Conservation (phyloP, 2,797 vertebrate genomes). For the Dromococcyx pavoninus region DNA sequence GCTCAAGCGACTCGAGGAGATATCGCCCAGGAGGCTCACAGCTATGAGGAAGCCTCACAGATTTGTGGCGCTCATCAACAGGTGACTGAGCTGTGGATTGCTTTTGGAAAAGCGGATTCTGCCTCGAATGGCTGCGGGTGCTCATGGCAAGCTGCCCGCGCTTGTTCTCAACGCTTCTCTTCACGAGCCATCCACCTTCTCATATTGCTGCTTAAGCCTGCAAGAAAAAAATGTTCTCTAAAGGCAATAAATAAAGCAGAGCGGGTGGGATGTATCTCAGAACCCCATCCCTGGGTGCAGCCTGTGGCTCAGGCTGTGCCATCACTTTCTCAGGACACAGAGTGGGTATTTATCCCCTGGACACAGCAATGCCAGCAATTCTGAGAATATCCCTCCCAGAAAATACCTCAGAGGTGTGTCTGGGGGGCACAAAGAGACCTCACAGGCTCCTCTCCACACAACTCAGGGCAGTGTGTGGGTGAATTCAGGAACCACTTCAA, state of each 20-base stretch:
- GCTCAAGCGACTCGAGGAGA: background rate
- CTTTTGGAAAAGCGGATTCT: background rate
- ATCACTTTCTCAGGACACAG: accelerated
- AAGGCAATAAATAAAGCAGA: background rate
- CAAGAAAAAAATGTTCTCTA: background rate
- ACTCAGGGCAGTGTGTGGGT: accelerated
- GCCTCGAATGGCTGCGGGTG: accelerated
- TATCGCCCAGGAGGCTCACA: accelerated
- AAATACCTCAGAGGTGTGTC: too few species aligned
- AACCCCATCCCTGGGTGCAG: background rate
- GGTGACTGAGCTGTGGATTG: background rate
- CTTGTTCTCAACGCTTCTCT: accelerated
- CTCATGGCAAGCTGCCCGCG: accelerated
- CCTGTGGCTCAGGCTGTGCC: background rate
- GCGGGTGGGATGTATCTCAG: background rate
- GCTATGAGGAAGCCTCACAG: background rate
- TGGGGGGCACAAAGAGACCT: accelerated
- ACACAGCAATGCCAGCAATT: background rate
- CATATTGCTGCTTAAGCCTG: background rate
- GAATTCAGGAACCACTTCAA: accelerated
- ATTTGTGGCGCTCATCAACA: background rate
- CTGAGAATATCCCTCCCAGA: accelerated
- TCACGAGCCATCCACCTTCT: background rate
- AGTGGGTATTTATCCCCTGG: background rate
- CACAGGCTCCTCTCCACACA: accelerated